These are phyloP conservation scores for Nephila pilipes DNA, from an alignment of 1,140 invertebrate genomes.

Conservation along the genomic window DNA sequence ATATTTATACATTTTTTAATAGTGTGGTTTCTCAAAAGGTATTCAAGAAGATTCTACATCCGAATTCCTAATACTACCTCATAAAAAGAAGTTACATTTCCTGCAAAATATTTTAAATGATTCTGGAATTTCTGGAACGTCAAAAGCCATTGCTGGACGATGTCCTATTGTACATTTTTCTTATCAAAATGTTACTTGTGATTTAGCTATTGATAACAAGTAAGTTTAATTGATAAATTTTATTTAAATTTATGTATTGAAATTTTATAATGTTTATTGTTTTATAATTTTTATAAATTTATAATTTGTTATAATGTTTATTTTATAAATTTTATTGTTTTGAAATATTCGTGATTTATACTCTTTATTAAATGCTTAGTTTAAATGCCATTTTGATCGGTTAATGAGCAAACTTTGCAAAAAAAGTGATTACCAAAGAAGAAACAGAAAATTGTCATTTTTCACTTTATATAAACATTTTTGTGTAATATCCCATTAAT, in stretches of 20 bases:
- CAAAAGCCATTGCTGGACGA: neutral
- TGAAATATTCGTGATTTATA: no score
- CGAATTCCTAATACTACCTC: neutral
- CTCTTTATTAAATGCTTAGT: no score
- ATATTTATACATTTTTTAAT: neutral
- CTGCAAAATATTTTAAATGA: neutral
- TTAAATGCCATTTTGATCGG: no score
- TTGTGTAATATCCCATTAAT: no score
- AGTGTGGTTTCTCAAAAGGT: neutral
- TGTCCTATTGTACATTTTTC: constrained; percentile 54
- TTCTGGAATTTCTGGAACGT: neutral
- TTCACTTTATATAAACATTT: no score
- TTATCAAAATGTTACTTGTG: neutral
- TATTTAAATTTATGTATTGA: neutral
- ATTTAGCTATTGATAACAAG: constrained; percentile 50
- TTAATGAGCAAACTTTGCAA: no score
- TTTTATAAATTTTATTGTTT: neutral
- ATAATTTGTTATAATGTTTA: neutral
- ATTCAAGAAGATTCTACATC: neutral
- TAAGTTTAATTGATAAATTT: constrained; percentile 12
- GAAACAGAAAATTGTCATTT: no score
- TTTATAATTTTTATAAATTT: neutral
- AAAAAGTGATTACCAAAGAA: no score
- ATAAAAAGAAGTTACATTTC: neutral
- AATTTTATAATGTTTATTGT: neutral